These are phyloP conservation scores for Chamaetylas fuelleborni DNA, from an alignment of 2,113 vertebrate species.

Conservation along the genomic window DNA sequence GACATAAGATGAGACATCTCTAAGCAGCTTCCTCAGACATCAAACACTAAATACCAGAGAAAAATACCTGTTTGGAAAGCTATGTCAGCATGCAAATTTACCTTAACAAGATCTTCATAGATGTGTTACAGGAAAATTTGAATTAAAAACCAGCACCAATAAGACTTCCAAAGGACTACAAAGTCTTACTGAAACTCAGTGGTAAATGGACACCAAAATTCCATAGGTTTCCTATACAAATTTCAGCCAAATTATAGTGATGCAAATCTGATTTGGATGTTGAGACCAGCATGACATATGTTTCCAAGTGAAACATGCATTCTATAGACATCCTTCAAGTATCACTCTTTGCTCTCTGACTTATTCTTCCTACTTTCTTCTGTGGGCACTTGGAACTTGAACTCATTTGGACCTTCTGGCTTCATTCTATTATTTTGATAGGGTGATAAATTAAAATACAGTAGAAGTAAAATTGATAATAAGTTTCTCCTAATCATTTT, in stretches of 20 bases:
- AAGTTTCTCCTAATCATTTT: background rate
- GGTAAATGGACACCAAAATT: background rate
- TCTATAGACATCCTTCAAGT: background rate
- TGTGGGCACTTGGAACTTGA: background rate
- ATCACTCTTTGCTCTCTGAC: background rate
- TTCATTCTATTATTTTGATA: background rate
- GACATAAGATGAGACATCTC: background rate
- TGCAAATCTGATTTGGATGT: background rate
- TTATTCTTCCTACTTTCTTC: background rate
- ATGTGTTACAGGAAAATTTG: background rate
- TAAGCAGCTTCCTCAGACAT: background rate
- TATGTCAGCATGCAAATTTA: background rate
- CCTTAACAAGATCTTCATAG: background rate
- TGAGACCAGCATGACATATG: background rate
- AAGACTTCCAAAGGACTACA: background rate
- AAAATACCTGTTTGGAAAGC: background rate
- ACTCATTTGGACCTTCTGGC: background rate
- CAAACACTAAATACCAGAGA: background rate
- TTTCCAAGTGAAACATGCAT: background rate
- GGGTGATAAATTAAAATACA: background rate
- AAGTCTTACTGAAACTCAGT: background rate
- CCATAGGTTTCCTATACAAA: background rate
- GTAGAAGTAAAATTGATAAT: background rate
- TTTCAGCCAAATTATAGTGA: background rate
- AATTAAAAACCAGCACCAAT: background rate